Base-by-base conservation (phyloP, 2,888 invertebrate genomes). In the Drosophila vallismaia region DNA sequence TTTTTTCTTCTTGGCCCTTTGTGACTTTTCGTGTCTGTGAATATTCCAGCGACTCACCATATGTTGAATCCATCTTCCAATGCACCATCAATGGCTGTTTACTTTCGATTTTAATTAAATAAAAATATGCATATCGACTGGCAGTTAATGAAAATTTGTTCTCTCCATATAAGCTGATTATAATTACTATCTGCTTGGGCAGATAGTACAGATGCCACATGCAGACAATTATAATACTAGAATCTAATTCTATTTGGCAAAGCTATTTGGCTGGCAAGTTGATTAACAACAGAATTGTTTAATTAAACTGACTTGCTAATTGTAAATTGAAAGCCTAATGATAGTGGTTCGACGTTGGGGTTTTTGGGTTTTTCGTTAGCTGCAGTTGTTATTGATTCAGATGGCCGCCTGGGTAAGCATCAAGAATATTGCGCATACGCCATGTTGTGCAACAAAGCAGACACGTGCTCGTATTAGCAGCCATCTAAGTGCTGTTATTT, bases 401-500 rank as follows among this genome's bases (percentile, higher is more conserved):
- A 10, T 33, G 4, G 4, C 4, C n/a, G 10, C 12, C 19, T 19
- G 19, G 24, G 24, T 24, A 9, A 14, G 29, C 14, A 5, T n/a
- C 48, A n/a, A 42, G 63, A n/a, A 26, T 48, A 62, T 62, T 62
- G 60, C 63, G 63, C 60, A 62, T 62, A 42, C 60, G 60, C 60
- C 38, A 3, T 66, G 79, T 55, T 78, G 76, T 56, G 63, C 63
- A 77, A 64, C 75, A 84, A 48, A 48, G 59, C 59, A 40, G 26
- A 76, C 86, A 81, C 88, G 88, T 81, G 76, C 74, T 55, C 67
- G 67, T 87, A 85, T 81, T 81, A 87, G 82, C 87, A 71, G 67
- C 64, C 79, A 76, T 66, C 87, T 81, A 87, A 87, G 86, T 81
- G 87, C 78, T 87, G 81, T 87, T 81, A 78, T 81, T 78, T 79